Evolutionary conservation across 2,888 invertebrate species (phyloP).

Genomic region (Gasteruption jaculator): DNA sequence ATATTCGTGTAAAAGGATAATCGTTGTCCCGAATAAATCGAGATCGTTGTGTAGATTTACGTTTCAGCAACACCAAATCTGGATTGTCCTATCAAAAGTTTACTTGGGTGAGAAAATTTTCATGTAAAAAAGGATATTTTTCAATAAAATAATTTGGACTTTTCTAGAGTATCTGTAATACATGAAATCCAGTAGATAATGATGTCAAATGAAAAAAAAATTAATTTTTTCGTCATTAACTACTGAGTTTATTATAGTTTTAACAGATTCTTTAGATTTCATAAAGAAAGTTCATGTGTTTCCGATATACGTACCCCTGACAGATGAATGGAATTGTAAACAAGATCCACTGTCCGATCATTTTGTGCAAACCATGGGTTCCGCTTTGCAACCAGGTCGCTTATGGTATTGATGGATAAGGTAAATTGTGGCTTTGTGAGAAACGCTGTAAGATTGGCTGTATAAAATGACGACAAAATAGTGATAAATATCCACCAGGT

Average conservation of each 20-base stretch:
- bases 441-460: slow-evolving; percentile 86
- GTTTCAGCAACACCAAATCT: slow-evolving; percentile 22
- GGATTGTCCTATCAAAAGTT: neutral
- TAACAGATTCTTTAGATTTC: no score
- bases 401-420: slow-evolving; percentile 67
- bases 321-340: no score
- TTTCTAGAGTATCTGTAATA: neutral
- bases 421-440: slow-evolving; percentile 81
- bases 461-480: slow-evolving; percentile 83
- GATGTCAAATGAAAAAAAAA: no score
- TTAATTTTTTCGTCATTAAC: no score
- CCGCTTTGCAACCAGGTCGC: slow-evolving; percentile 63
- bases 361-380: slow-evolving; percentile 68
- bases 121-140: no score
- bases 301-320: no score
- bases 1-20: slow-evolving; percentile 18
- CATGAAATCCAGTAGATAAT: no score
- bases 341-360: slow-evolving; percentile 67
- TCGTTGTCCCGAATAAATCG: slow-evolving; percentile 17
- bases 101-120: slow-evolving; percentile 28
- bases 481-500: slow-evolving; percentile 92
- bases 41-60: slow-evolving; percentile 6
- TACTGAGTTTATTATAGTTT: no score
- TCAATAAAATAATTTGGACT: no score
- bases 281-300: no score